Evolutionary conservation across 2,113 vertebrate species (phyloP).

Genomic region (Aegotheles bennettii): DNA sequence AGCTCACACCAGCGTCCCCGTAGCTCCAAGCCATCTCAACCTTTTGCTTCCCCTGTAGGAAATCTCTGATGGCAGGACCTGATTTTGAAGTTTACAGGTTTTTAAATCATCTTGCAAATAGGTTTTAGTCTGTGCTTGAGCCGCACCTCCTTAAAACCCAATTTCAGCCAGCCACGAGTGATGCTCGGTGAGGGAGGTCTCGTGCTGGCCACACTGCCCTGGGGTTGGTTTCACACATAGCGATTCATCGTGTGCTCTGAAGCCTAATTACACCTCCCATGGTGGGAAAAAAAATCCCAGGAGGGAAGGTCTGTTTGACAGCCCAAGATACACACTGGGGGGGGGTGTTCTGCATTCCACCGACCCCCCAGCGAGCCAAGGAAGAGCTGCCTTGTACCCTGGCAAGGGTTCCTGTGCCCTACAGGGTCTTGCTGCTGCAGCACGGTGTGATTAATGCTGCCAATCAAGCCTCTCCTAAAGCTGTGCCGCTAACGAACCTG

Average conservation of each 20-base stretch:
- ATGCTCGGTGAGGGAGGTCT: background rate
- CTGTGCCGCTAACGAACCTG: background rate
- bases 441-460: background rate
- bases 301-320: background rate
- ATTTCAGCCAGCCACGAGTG: background rate
- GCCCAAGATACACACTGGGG: background rate
- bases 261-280: constrained; percentile 6
- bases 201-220: rapidly evolving
- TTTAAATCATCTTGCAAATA: background rate
- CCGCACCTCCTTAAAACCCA: background rate
- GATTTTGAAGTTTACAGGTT: background rate
- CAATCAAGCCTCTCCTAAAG: constrained; percentile 17
- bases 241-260: background rate
- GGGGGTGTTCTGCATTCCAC: background rate
- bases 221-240: background rate
- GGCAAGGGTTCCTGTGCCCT: background rate
- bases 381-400: background rate
- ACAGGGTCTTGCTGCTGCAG: background rate
- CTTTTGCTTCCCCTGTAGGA: background rate
- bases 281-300: background rate
- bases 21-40: background rate
- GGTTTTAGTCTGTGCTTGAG: background rate
- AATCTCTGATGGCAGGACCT: background rate
- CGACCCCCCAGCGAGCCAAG: rapidly evolving
- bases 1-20: background rate